phyloP scores from a whole-genome alignment of 2,888 invertebrate species.

The Cryptocheilus praepositus region DNA sequence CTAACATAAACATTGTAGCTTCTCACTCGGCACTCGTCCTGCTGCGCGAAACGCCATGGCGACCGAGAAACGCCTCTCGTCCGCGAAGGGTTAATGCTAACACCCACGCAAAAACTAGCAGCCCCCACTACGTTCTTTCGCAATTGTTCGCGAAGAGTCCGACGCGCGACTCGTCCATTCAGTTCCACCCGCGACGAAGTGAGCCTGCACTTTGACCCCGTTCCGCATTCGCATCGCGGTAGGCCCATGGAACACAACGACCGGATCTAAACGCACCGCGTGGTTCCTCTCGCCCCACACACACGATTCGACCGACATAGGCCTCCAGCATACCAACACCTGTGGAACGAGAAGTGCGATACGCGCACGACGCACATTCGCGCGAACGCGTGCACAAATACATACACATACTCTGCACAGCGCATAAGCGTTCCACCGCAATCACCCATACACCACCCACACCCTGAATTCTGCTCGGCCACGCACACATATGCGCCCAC shows the following conservation, averaged over 20 bases:
- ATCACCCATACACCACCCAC: not conserved
- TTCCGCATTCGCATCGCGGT: not conserved
- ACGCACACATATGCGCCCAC: not conserved
- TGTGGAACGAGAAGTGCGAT: conserved; percentile 12
- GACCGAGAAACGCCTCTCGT: too few relatives aligned
- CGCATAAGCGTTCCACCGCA: not conserved
- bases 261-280: not conserved
- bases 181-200: too few relatives aligned
- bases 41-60: too few relatives aligned
- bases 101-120: too few relatives aligned
- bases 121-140: too few relatives aligned
- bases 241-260: not conserved
- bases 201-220: not conserved
- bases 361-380: not conserved
- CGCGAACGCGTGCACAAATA: not conserved
- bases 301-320: too few relatives aligned
- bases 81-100: too few relatives aligned
- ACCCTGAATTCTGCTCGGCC: conserved; percentile 16
- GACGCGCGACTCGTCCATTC: too few relatives aligned
- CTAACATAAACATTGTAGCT: too few relatives aligned
- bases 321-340: conserved; percentile 3
- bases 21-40: too few relatives aligned
- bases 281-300: not conserved
- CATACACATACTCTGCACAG: not conserved
- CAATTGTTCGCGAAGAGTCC: too few relatives aligned